Percentiles rank a stretch among this genome's conserved stretches.
Conservation (phyloP, 2,113 vertebrate genomes). For the Spizaetus ornatus region DNA sequence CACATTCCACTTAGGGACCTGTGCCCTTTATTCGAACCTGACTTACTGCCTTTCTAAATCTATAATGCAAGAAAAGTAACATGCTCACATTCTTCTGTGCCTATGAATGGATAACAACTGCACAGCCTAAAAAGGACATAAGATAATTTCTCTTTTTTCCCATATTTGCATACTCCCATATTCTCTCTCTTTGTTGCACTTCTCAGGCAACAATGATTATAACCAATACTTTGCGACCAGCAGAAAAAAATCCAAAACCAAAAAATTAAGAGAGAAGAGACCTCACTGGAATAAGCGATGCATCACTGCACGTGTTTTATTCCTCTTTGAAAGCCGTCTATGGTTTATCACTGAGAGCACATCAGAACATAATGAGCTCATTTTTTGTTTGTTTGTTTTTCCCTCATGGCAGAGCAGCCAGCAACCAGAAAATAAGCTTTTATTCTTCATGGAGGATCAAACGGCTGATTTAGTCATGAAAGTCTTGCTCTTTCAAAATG, state of each 20-base stretch:
- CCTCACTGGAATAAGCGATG: background rate
- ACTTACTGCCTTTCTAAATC: background rate
- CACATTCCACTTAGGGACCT: background rate
- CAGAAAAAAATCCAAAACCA: background rate
- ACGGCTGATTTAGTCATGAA: background rate
- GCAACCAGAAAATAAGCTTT: background rate
- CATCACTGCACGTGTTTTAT: background rate
- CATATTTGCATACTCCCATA: background rate
- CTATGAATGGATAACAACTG: rapidly evolving
- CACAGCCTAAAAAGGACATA: background rate
- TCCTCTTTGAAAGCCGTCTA: background rate
- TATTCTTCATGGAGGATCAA: background rate
- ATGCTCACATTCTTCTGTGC: rapidly evolving
- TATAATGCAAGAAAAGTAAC: rapidly evolving
- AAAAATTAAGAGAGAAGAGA: background rate
- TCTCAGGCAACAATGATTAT: background rate
- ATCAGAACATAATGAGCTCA: conserved; percentile 11
- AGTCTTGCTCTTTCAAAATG: background rate
- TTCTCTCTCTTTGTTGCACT: background rate
- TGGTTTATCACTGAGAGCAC: background rate
- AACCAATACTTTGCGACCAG: background rate
- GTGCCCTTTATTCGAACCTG: background rate
- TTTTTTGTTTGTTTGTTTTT: background rate
- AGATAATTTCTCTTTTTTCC: background rate
- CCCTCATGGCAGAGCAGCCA: conserved; percentile 8